Base-by-base conservation (phyloP, 2,888 invertebrate genomes). In the Podotricha telesiphe region DNA sequence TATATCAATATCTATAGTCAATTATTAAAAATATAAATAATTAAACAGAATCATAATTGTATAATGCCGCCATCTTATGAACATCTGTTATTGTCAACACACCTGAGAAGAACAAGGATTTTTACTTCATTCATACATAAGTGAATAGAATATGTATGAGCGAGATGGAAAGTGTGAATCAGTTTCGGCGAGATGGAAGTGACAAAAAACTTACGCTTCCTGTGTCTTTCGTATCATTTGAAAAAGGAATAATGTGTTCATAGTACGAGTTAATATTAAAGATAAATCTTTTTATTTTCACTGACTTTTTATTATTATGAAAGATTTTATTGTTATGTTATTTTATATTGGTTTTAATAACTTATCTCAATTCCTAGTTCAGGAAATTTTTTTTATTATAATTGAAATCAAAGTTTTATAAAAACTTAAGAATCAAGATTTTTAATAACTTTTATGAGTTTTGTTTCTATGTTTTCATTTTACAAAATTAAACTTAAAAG, bases 21-120 rank as follows among this genome's bases (percentile, higher is more conserved):
- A 19, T 37, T 48, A 62, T 48, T 48, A n/a, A 37, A 34, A 79
- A 76, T 86, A 88, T 90, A 89, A 88, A 91, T 88, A 91, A 91
- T 93, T 90, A 93, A 91, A 91, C 88, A 89, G 86, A 88, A 88
- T 89, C 82, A 87, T 91, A 93, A 93, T 93, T 90, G 91, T 91
- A 88, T 92, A 91, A 90, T 86, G 85, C 84, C 86, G 86, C 85
- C 87, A 83, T 86, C 83, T 81, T 83, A 78, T 80, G 85, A 90
- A 93, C 92, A 93, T 92, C 91, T 93, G 93, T 92, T 91, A 88
- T 86, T 89, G 91, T 91, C 89, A 89, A 89, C 91, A 91, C 91
- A 93, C 92, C 92, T 93, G 91, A 91, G 88, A 83, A 81, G 78
- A 75, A 75, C 48, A 63, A 70, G 70, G 59, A 80, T 70, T 48